phyloP scores from a whole-genome alignment of 2,888 invertebrate species.

The Pandemis heparana region DNA sequence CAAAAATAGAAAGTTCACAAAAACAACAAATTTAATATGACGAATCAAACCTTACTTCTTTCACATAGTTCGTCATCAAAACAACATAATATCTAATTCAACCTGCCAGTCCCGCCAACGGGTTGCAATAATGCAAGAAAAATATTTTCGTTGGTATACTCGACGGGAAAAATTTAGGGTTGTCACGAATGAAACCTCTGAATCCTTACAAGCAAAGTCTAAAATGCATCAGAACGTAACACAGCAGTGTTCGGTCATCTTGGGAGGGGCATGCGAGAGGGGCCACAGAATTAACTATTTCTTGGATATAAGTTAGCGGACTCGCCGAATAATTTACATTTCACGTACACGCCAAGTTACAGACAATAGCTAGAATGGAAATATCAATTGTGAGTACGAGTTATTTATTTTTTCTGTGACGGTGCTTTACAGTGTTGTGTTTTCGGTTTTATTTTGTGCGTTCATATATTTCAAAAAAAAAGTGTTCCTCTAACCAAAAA shows the following conservation, averaged over 20 bases:
- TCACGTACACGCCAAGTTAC: constrained; percentile 32
- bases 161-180: too few relatives aligned
- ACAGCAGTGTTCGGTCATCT: neutral
- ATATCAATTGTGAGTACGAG: constrained; percentile 55
- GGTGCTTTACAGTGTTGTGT: constrained; percentile 16
- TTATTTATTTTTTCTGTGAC: constrained; percentile 41
- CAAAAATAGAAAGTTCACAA: too few relatives aligned
- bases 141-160: too few relatives aligned
- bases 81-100: too few relatives aligned
- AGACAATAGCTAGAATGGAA: constrained; percentile 33
- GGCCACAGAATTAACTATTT: constrained; percentile 64
- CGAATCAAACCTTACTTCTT: too few relatives aligned
- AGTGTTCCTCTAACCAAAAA: too few relatives aligned
- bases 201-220: neutral
- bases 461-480: neutral
- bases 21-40: too few relatives aligned
- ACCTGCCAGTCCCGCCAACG: too few relatives aligned
- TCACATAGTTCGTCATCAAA: too few relatives aligned
- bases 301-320: constrained; percentile 72
- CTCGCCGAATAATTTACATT: constrained; percentile 62
- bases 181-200: neutral
- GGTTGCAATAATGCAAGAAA: too few relatives aligned
- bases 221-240: neutral
- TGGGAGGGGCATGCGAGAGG: constrained; percentile 47
- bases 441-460: neutral